Base-by-base conservation (phyloP, 2,888 invertebrate genomes). In the Rotaria sp. region DNA sequence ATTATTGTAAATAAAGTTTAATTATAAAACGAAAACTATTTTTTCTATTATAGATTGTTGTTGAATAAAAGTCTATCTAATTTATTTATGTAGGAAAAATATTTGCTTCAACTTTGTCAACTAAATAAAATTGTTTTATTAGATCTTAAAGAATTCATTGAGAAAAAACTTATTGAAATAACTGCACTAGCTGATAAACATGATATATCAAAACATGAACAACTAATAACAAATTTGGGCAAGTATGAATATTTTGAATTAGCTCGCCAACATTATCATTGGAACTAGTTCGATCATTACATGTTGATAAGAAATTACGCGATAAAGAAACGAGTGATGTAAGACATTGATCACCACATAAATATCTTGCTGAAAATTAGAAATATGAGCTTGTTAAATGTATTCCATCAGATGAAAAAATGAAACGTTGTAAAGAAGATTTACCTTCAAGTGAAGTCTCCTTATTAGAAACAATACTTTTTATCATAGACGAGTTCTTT, bases 131-230 rank as follows among this genome's bases (percentile, higher is more conserved):
- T 74, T 8, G 74, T 74, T 74, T 4, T 15, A 35, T 7, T 74
- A 21, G 74, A 74, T 74, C 38, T 74, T 7, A 74, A 74, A 38
- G 15, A 74, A 30, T 74, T 35, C 21, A 38, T 74, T 30, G 74
- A 74, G 38, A 74, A n/a, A 74, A 35, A 74, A 38, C 18, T 74
- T 18, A 30, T 35, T 21, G 74, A 74, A 2, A n/a, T 8, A 74
- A 15, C 74, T 13, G 5, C 21, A 18, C 18, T 35, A 4, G 74
- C 74, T 21, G 74, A 74, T 38, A 74, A 74, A 74, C 15, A 13
- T 74, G 74, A 74, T 74, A 38, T 26, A 74, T 35, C 38, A 35
- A 74, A 74, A 74, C 74, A 74, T 38, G 74, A 74, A 74, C 74
- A 38, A 35, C 74, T 38, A 38, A 74, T 74, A 35, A 7, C n/a